phyloP scores from a whole-genome alignment of 2,797 vertebrate genomes.

The Chiroxiphia lanceolata region DNA sequence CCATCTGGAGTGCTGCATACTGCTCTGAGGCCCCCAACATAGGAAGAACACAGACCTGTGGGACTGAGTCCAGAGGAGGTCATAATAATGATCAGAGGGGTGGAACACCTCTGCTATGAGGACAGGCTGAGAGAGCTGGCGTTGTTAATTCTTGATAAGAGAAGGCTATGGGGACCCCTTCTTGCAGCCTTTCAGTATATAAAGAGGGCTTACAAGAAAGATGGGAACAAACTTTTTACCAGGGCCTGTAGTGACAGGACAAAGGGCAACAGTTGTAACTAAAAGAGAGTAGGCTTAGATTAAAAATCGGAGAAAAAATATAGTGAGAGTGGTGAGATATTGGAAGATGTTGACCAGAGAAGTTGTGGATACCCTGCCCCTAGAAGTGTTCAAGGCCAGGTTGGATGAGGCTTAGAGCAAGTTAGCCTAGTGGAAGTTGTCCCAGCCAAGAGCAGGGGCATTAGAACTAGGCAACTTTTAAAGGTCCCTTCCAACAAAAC shows the following conservation, averaged over 20 bases:
- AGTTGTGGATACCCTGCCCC: accelerated
- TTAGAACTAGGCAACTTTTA: neutral
- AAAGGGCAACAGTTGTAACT: neutral
- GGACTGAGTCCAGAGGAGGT: neutral
- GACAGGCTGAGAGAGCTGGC: neutral
- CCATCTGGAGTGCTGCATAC: too few species aligned
- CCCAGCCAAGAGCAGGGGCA: accelerated
- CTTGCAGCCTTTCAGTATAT: neutral
- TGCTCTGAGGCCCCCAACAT: neutral
- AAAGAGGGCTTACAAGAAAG: neutral
- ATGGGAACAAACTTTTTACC: neutral
- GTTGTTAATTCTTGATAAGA: neutral
- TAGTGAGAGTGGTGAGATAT: accelerated
- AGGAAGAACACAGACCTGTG: neutral
- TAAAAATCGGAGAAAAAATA: neutral
- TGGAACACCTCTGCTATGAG: neutral
- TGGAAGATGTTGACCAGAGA: neutral
- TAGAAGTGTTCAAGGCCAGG: neutral
- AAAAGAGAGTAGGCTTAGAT: neutral
- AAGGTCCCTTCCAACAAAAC: neutral
- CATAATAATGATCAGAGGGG: neutral
- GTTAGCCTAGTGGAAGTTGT: neutral
- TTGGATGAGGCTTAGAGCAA: neutral
- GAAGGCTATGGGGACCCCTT: neutral
- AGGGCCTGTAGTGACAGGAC: accelerated